Evolutionary conservation across 2,888 invertebrate species (phyloP).

Genomic region (Mythimna pallens): DNA sequence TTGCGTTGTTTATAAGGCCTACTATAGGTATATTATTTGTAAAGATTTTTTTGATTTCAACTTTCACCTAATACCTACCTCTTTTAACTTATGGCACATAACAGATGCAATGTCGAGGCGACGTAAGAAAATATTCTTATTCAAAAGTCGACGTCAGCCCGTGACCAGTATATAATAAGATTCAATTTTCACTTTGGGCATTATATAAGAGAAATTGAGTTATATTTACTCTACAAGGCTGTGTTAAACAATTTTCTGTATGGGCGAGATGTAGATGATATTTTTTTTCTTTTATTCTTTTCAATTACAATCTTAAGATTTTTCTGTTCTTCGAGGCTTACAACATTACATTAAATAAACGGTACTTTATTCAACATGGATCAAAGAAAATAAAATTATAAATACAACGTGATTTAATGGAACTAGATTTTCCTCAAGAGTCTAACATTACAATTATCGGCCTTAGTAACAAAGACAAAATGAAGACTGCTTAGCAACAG

Average conservation of each 20-base stretch:
- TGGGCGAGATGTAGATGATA: not conserved
- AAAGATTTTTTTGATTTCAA: not conserved
- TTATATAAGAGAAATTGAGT: constrained; percentile 61
- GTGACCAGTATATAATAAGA: constrained; percentile 80
- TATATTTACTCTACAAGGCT: constrained; percentile 24
- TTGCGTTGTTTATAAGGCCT: not conserved
- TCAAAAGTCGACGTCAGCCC: constrained; percentile 81
- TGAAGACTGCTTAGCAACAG: not conserved
- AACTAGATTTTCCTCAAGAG: not conserved
- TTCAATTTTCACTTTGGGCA: constrained; percentile 70
- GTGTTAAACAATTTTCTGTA: constrained; percentile 1
- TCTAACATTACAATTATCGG: not conserved
- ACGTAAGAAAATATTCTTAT: constrained; percentile 84
- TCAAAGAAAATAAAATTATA: not conserved
- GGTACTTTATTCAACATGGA: not conserved
- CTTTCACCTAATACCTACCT: constrained; percentile 12
- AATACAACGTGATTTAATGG: not conserved
- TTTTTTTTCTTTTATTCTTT: constrained; percentile 1
- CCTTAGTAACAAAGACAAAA: not conserved
- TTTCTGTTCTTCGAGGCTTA: not conserved
- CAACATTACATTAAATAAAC: not conserved
- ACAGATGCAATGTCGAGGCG: constrained; percentile 58
- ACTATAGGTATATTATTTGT: not conserved
- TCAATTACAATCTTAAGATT: not conserved
- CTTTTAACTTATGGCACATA: constrained; percentile 60